These are phyloP conservation scores for Stegana nigrithorax DNA, from an alignment of 2,888 invertebrate genomes.

Conservation along the genomic window DNA sequence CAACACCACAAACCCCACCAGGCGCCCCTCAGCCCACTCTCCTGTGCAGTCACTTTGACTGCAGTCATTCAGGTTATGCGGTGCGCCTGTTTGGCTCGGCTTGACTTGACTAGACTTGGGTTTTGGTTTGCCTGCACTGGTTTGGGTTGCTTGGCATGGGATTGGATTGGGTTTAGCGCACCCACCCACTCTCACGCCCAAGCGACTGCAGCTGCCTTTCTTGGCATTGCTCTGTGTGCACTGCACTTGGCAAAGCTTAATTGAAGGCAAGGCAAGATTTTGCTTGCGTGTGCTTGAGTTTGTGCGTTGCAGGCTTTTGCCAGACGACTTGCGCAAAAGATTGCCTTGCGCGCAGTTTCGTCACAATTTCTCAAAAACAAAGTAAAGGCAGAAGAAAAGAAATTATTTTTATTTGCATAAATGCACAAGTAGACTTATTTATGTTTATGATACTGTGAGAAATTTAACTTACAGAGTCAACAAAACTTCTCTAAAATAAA, in stretches of 20 bases:
- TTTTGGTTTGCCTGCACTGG: neutral
- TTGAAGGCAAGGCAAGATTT: constrained; percentile 64
- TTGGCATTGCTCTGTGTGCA: constrained; percentile 41
- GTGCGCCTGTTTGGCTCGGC: constrained; percentile 41
- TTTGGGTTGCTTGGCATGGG: no score
- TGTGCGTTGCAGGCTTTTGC: constrained; percentile 52
- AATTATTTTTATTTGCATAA: constrained; percentile 49
- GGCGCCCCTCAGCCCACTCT: constrained; percentile 21
- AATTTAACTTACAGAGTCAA: neutral
- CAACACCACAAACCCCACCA: constrained; percentile 26
- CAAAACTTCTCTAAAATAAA: no score
- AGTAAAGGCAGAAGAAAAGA: constrained; percentile 55
- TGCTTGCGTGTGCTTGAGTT: constrained; percentile 22
- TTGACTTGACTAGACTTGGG: constrained; percentile 23
- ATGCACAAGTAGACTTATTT: constrained; percentile 18
- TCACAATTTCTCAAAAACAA: constrained; percentile 48
- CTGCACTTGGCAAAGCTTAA: constrained; percentile 67
- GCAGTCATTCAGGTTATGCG: constrained; percentile 54
- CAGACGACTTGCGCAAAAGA: constrained; percentile 52
- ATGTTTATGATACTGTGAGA: neutral
- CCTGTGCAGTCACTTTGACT: constrained; percentile 11
- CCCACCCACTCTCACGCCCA: neutral
- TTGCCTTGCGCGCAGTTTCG: constrained; percentile 27
- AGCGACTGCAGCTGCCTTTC: neutral
- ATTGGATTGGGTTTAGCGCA: no score